Conservation (phyloP, 2,113 vertebrate species). For the Hippocampus comes region DNA sequence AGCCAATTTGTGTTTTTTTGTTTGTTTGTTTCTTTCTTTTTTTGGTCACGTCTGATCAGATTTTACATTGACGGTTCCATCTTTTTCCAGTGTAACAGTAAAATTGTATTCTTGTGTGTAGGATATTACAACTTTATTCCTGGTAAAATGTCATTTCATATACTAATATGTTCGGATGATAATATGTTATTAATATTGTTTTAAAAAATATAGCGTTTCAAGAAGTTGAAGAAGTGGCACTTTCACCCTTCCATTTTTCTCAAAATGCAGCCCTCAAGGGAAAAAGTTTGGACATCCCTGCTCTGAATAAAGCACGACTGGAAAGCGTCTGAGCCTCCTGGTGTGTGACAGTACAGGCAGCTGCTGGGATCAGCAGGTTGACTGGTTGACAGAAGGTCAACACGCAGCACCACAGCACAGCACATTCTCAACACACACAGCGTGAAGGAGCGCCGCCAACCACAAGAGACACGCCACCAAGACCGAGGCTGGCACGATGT, state of each 20-base stretch:
- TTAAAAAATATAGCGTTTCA: no score
- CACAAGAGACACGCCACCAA: neutral
- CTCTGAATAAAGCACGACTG: constrained; percentile 55
- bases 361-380: constrained; percentile 39
- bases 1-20: no score
- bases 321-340: constrained; percentile 37
- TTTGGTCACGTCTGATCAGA: no score
- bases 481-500: neutral
- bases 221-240: no score
- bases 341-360: constrained; percentile 48
- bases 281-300: constrained; percentile 13
- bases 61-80: no score
- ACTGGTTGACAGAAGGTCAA: constrained; percentile 56
- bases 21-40: no score
- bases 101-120: no score
- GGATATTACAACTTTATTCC: neutral
- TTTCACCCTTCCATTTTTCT: neutral
- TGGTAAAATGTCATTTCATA: neutral
- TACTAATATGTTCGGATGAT: no score
- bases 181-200: no score
- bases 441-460: neutral
- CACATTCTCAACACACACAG: constrained; percentile 1
- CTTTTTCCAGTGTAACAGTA: no score
- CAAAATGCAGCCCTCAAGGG: no score
- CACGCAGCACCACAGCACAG: constrained; percentile 38